Evolutionary conservation across 1,140 invertebrate species (phyloP).

Genomic region (Drosophila nikananu): DNA sequence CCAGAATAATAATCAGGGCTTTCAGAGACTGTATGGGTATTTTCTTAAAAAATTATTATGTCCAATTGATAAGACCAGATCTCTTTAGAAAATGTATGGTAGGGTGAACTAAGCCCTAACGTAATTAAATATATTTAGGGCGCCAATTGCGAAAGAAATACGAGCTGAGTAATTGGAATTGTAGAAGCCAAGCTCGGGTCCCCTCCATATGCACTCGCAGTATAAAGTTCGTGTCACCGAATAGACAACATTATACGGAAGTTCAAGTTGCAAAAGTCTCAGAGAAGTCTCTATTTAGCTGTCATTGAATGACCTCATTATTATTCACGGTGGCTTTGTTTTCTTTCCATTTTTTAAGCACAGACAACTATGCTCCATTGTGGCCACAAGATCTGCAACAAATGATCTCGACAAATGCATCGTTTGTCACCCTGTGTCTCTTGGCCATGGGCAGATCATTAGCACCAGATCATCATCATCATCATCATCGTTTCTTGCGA

Average conservation of each 20-base stretch:
- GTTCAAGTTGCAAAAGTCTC: slow-evolving; percentile 1
- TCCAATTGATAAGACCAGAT: not conserved
- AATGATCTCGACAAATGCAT: slow-evolving; percentile 29
- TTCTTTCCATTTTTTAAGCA: not conserved
- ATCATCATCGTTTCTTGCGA: slow-evolving; percentile 18
- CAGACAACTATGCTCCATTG: slow-evolving; percentile 26
- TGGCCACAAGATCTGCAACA: slow-evolving; percentile 7
- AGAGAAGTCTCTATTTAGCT: not conserved
- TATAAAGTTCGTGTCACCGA: not conserved
- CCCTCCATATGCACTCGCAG: not conserved
- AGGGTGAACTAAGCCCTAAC: not conserved
- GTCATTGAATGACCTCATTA: slow-evolving; percentile 16
- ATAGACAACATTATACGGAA: not conserved
- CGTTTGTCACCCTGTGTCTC: slow-evolving; percentile 33
- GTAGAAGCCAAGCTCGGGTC: no score
- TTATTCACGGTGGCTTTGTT: slow-evolving; percentile 9
- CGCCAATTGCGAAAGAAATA: not conserved
- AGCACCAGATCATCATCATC: slow-evolving; percentile 19
- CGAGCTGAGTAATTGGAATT: slow-evolving; percentile 3
- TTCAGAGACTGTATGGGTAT: not conserved
- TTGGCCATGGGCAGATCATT: slow-evolving; percentile 41
- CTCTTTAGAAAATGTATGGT: not conserved
- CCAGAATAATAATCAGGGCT: not conserved
- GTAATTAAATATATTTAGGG: not conserved
- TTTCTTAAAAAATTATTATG: no score